Evolutionary conservation across 2,888 invertebrate genomes (phyloP), one percentile per base, ranked within the genome.

Genomic region (Noctua pronuba): DNA sequence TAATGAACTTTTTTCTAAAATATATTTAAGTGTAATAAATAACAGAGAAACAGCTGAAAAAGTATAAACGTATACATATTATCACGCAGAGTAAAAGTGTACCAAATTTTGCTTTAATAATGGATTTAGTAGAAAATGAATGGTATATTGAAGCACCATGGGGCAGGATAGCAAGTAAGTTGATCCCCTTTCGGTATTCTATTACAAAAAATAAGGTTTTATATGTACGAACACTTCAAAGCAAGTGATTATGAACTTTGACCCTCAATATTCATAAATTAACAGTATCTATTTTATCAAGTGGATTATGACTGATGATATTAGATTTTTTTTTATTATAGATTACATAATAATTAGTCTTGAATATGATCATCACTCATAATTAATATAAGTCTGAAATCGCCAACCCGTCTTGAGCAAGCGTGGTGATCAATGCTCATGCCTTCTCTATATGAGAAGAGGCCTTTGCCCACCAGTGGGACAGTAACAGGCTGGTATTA

Each of bases 141-240:
- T 96, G 96, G 96, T 96, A 89, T 88, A 95, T 96, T 38, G 90
- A 95, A 88, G 95, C 92, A 1, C 96, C 96, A 0, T 96, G 96
- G 96, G 96, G 96, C 21, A 91, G 92, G 83, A 91, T 96, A 83
- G 94, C 94, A 76, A 91, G 96, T 96, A 91, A 95, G 96, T 94
- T 84, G 7, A 71, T 16, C 3, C 1, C 41, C 35, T 73, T 38
- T 18, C 8, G 35, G 5, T 35, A 65, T 46, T 87, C 84, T 75
- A 79, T 89, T 65, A 88, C 86, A 72, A 68, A 41, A 60, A 55
- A 10, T 35, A 16, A 8, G 38, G 18, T 46, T 62, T 38, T 1
- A n/a, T 16, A 31, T 6, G 5, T 21, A 24, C 1, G 0, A 46
- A 65, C 60, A 66, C n/a, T 24, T 18, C 5, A 38, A 0, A 4